Conservation (phyloP, 2,888 invertebrate genomes). For the Pterostichus niger region DNA sequence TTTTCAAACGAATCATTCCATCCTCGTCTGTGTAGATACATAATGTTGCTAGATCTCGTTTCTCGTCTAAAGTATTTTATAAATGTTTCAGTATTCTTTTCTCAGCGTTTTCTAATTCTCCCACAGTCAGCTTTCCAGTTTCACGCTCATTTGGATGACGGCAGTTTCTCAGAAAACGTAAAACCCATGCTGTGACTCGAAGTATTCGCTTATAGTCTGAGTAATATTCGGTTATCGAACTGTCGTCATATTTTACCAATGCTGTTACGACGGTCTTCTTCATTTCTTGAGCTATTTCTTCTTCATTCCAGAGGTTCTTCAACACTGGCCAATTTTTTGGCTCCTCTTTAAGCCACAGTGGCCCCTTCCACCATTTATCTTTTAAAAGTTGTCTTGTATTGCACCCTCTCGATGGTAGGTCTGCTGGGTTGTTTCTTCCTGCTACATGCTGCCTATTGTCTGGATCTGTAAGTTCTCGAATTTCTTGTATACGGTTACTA, state of each 20-base stretch:
- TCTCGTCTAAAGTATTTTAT: constrained; percentile 52
- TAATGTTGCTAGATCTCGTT: constrained; percentile 60
- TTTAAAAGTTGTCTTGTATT: constrained; percentile 68
- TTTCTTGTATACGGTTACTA: constrained; percentile 70
- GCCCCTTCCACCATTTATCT: constrained; percentile 72
- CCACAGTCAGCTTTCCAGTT: neutral
- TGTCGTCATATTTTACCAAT: constrained; percentile 35
- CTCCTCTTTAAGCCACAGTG: constrained; percentile 69
- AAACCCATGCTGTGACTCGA: constrained; percentile 68
- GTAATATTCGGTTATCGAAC: constrained; percentile 59
- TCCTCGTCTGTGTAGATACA: constrained; percentile 67
- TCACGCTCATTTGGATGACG: constrained; percentile 2
- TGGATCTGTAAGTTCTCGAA: constrained; percentile 67
- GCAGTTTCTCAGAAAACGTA: constrained; percentile 14
- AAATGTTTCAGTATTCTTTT: too few species aligned
- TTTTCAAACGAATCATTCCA: constrained; percentile 69
- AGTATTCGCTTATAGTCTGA: constrained; percentile 68
- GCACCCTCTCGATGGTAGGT: constrained; percentile 72
- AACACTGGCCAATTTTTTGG: constrained; percentile 69
- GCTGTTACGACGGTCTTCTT: constrained; percentile 30
- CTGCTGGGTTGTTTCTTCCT: constrained; percentile 71
- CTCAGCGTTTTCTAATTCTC: neutral
- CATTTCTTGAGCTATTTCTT: constrained; percentile 58
- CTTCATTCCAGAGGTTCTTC: constrained; percentile 37
- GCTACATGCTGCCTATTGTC: constrained; percentile 71